Evolutionary conservation across 2,113 vertebrate species (phyloP), one percentile per base, ranked within the genome.

Genomic region (Brachyhypopomus occidentalis): DNA sequence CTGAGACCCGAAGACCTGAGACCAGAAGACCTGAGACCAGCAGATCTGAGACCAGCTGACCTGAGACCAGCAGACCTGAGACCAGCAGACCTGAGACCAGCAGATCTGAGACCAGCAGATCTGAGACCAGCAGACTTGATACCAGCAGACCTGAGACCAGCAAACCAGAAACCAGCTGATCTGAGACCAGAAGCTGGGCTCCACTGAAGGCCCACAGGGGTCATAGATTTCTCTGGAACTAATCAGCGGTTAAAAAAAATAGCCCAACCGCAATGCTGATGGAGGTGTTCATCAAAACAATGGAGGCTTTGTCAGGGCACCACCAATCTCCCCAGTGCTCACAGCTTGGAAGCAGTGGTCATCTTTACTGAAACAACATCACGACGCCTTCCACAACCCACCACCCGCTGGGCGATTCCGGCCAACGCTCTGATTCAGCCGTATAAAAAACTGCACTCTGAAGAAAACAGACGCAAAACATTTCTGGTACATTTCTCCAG

Each of bases 251-350:
- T 25, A 11, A 80, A 84, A 66, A 74, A 86, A 88, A 84, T 30
- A 55, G 58, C 7, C 8, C 79, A 85, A 82, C 84, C 80, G 22
- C 86, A 82, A 75, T 48, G 77, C 62, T 75, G 82, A 74, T 79
- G 55, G 55, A 81, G 71, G 83, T 63, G 72, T 78, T 77, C 75
- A 27, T 23, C 23, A 83, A 20, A 90, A 92, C 90, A 92, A 92
- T 86, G 80, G 83, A 60, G 11, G 45, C 85, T 89, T 92, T 92
- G 88, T 92, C 75, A 52, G 72, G 27, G 85, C 78, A 83, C 85
- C 79, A 73, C 78, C 87, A 82, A 88, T 87, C 87, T 87, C 72
- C 73, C 83, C 86, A 30, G 30, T 79, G 82, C 86, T 79, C 76
- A 56, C 59, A n/a, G 72, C 63, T 64, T 67, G 69, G 85, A 79